Percentiles rank a stretch among this genome's conserved stretches.
These are phyloP conservation scores for Odontothrips loti DNA, from an alignment of 2,888 invertebrate species.

Conservation along the genomic window DNA sequence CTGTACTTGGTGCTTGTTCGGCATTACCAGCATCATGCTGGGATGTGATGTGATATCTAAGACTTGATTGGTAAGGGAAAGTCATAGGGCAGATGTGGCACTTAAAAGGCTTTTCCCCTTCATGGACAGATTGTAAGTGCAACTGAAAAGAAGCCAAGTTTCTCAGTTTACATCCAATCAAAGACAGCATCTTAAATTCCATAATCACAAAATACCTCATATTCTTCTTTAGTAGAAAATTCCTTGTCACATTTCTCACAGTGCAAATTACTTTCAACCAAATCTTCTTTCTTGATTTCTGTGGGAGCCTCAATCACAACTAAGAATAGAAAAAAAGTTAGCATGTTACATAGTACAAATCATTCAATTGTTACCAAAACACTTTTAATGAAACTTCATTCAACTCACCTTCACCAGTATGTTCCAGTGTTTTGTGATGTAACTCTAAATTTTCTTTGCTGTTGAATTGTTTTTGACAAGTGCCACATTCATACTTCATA, in stretches of 20 bases:
- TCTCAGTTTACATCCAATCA: background rate
- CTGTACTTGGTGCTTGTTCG: background rate
- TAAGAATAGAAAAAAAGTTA: background rate
- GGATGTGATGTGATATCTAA: slow-evolving; percentile 55
- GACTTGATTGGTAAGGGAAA: slow-evolving; percentile 59
- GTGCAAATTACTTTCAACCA: slow-evolving; percentile 39
- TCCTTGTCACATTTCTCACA: slow-evolving; percentile 59
- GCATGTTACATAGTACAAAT: too few species aligned
- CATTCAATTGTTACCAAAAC: background rate
- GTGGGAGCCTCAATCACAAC: background rate
- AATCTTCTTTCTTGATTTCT: slow-evolving; percentile 33
- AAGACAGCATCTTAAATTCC: background rate
- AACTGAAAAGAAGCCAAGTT: slow-evolving; percentile 33
- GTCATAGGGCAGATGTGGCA: slow-evolving; percentile 57
- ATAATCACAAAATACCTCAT: slow-evolving; percentile 46
- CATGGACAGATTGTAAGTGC: slow-evolving; percentile 52
- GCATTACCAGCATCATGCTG: slow-evolving; percentile 45
- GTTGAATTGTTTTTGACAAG: slow-evolving; percentile 51
- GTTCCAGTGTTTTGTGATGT: slow-evolving; percentile 56
- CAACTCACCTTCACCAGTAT: slow-evolving; percentile 50
- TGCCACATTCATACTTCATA: slow-evolving; percentile 55
- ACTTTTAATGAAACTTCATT: background rate
- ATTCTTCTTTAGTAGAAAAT: slow-evolving; percentile 58
- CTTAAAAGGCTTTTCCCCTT: slow-evolving; percentile 54
- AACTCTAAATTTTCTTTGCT: slow-evolving; percentile 51